These are phyloP conservation scores for Microctenopoma lineatum DNA, from an alignment of 2,797 vertebrate genomes.

Conservation along the genomic window DNA sequence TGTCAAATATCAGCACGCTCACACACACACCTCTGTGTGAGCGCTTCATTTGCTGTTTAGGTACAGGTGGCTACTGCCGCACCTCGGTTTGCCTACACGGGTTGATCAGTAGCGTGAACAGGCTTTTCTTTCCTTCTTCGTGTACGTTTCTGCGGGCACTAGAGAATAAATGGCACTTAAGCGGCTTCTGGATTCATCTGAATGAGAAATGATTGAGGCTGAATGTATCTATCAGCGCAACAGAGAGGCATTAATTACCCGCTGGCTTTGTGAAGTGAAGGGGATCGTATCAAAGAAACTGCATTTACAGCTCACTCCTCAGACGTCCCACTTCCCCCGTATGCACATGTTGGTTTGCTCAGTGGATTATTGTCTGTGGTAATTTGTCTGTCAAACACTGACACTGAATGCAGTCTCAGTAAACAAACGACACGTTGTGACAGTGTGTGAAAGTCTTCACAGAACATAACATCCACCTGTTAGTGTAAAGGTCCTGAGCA, in stretches of 20 bases:
- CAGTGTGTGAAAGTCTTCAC: not conserved
- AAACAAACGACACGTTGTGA: not conserved
- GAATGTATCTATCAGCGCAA: constrained; percentile 30
- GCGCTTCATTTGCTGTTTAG: constrained; percentile 13
- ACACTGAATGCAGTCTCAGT: not conserved
- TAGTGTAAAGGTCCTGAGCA: not conserved
- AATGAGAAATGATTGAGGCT: constrained; percentile 25
- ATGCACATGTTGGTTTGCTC: not conserved
- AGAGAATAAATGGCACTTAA: not conserved
- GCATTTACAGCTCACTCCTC: constrained; percentile 1
- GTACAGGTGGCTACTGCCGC: constrained; percentile 28
- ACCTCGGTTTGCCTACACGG: not conserved
- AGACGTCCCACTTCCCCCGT: not conserved
- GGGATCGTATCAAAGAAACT: not conserved
- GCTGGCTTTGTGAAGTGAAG: constrained; percentile 11
- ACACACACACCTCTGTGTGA: constrained; percentile 7
- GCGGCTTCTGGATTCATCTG: constrained; percentile 11
- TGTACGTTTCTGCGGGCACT: not conserved
- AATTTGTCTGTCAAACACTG: constrained; percentile 4
- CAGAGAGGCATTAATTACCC: constrained; percentile 35
- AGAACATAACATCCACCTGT: not conserved
- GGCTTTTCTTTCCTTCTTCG: too few species aligned
- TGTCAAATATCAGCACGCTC: constrained; percentile 68
- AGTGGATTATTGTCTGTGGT: not conserved
- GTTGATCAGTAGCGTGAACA: not conserved